Evolutionary conservation across 2,113 vertebrate species (phyloP).

Genomic region (Falcunculus frontatus): DNA sequence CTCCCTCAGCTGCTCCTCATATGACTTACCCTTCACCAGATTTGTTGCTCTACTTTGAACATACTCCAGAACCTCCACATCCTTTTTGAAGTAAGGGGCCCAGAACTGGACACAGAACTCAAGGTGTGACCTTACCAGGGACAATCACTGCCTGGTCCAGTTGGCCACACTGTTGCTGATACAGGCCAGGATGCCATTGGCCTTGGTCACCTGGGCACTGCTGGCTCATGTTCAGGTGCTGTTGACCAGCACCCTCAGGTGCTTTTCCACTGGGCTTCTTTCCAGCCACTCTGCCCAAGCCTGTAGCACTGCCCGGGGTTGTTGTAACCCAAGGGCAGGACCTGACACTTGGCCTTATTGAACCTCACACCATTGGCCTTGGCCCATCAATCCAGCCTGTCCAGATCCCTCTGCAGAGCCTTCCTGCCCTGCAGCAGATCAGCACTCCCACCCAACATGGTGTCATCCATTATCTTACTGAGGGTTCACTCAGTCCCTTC

Average conservation of each 20-base stretch:
- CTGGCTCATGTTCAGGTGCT: neutral
- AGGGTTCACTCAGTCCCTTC: neutral
- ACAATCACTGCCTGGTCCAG: neutral
- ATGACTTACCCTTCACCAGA: neutral
- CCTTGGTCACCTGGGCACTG: neutral
- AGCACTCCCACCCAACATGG: neutral
- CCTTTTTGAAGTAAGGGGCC: neutral
- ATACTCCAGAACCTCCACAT: neutral
- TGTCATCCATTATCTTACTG: neutral
- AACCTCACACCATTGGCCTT: neutral
- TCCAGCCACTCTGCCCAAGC: neutral
- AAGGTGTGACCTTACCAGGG: neutral
- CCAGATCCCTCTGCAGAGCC: neutral
- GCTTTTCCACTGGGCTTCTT: neutral
- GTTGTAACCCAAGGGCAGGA: neutral
- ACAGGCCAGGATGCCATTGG: neutral
- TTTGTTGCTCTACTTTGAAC: neutral
- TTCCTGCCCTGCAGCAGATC: neutral
- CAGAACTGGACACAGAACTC: neutral
- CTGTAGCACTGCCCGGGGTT: accelerated
- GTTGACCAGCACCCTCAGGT: neutral
- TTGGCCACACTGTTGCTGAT: neutral
- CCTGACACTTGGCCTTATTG: neutral
- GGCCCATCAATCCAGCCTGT: neutral
- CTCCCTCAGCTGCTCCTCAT: neutral